Percentiles rank a stretch among this genome's conserved stretches.
phyloP scores from a whole-genome alignment of 1,140 invertebrate species.

The Hylyphantes graminicola region DNA sequence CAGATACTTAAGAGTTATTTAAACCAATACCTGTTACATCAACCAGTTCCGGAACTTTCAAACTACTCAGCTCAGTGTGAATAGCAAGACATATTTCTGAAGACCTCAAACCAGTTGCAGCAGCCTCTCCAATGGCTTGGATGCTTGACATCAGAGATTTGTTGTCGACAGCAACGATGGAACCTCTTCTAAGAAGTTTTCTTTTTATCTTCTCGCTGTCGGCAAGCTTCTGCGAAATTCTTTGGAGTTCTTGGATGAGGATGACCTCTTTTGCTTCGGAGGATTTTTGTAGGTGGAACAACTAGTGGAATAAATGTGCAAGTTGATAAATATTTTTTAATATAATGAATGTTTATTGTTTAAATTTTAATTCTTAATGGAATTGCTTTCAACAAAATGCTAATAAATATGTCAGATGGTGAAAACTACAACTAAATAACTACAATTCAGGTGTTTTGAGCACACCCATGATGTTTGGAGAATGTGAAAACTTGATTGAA shows the following conservation, averaged over 20 bases:
- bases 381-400: too few species aligned
- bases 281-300: slow-evolving; percentile 29
- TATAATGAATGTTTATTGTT: background rate
- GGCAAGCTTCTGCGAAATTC: slow-evolving; percentile 34
- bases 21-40: too few species aligned
- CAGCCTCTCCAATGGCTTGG: slow-evolving; percentile 35
- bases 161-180: background rate
- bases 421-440: too few species aligned
- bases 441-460: too few species aligned
- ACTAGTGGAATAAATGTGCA: slow-evolving; percentile 1
- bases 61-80: slow-evolving; percentile 32
- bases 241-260: slow-evolving; percentile 32
- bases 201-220: slow-evolving; percentile 43
- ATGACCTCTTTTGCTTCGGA: slow-evolving; percentile 44
- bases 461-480: too few species aligned
- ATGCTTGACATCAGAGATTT: slow-evolving; percentile 28
- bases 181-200: slow-evolving; percentile 6
- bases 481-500: too few species aligned
- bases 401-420: too few species aligned
- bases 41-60: slow-evolving; percentile 32
- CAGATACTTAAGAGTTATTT: too few species aligned
- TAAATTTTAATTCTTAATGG: too few species aligned
- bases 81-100: slow-evolving; percentile 23
- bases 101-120: slow-evolving; percentile 33
- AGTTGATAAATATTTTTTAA: background rate